Evolutionary conservation across 2,888 invertebrate genomes (phyloP).

Genomic region (Sinelater perroti): DNA sequence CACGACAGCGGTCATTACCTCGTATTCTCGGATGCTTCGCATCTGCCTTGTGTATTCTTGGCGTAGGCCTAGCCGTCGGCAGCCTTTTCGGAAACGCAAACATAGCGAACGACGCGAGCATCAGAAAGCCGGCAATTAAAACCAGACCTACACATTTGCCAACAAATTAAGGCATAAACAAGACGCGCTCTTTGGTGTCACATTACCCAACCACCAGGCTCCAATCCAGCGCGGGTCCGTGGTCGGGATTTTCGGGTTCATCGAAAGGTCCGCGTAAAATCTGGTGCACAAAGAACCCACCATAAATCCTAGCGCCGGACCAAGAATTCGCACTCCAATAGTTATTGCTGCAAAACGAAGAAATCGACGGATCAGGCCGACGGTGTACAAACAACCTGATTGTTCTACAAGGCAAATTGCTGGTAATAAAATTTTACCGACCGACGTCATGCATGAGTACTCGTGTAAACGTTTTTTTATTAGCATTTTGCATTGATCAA

Average conservation of each 20-base stretch:
- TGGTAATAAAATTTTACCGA: no score
- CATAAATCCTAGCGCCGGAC: conserved; percentile 90
- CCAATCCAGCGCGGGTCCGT: conserved; percentile 92
- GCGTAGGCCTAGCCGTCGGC: conserved; percentile 60
- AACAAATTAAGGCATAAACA: conserved; percentile 3
- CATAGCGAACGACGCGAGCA: conserved; percentile 86
- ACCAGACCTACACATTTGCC: conserved; percentile 76
- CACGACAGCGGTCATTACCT: conserved; percentile 49
- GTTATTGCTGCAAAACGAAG: conserved; percentile 84
- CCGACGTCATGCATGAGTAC: no score
- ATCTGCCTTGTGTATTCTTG: conserved; percentile 56
- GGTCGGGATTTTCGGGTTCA: conserved; percentile 77
- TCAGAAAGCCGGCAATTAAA: conserved; percentile 83
- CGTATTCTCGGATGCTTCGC: conserved; percentile 62
- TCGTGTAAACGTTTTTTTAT: no score
- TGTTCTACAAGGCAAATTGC: no score
- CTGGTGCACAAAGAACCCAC: conserved; percentile 89
- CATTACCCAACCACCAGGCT: conserved; percentile 97
- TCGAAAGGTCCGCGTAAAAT: conserved; percentile 82
- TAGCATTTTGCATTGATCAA: no score
- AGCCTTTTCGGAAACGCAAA: conserved; percentile 89
- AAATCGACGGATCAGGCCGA: no score
- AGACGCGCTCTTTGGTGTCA: conserved; percentile 41
- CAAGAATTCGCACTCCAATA: conserved; percentile 89
- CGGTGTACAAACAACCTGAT: no score